Percentiles rank a stretch among this genome's conserved stretches.
phyloP scores from a whole-genome alignment of 2,113 vertebrate genomes.

The Gymnogyps californianus region DNA sequence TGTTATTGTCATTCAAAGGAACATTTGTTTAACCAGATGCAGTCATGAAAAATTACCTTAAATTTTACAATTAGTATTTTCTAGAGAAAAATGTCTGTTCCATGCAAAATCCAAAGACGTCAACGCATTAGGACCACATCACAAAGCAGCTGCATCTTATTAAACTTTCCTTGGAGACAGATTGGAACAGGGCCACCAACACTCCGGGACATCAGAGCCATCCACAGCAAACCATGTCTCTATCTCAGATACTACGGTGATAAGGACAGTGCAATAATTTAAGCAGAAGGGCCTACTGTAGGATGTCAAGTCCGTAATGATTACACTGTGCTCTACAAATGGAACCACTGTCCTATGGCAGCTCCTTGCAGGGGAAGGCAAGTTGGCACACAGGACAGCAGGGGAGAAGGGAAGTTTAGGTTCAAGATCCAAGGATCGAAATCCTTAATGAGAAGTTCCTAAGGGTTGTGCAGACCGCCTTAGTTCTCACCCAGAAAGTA shows the following conservation, averaged over 20 bases:
- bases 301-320: background rate
- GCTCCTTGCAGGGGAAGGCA: background rate
- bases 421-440: background rate
- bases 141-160: background rate
- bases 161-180: background rate
- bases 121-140: background rate
- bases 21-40: constrained; percentile 25
- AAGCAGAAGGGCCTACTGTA: background rate
- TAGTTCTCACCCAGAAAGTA: background rate
- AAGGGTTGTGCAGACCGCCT: background rate
- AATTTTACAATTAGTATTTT: constrained; percentile 2
- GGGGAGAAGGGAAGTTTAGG: background rate
- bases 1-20: constrained; percentile 22
- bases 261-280: background rate
- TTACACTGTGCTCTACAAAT: background rate
- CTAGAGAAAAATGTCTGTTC: background rate
- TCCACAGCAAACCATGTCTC: background rate
- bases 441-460: background rate
- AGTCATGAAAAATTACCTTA: background rate
- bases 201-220: background rate
- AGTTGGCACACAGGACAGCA: background rate
- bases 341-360: background rate
- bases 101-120: background rate
- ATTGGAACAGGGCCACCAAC: background rate
- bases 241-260: background rate